phyloP scores from a whole-genome alignment of 2,113 vertebrate genomes.

The Marmota flaviventris region DNA sequence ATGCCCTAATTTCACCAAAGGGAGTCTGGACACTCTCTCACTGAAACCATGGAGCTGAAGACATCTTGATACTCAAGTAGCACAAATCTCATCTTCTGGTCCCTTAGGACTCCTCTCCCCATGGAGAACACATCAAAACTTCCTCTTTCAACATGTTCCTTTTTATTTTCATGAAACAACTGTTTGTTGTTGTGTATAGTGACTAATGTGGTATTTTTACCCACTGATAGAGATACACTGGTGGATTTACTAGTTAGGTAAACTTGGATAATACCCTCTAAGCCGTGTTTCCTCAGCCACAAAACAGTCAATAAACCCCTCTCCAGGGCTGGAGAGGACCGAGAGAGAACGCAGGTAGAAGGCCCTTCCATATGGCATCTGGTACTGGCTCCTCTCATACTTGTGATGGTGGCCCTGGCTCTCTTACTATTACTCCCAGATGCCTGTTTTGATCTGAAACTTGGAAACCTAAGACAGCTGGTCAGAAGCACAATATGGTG shows the following conservation, averaged over 20 bases:
- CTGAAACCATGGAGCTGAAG: not conserved
- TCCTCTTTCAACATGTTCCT: slow-evolving; percentile 42
- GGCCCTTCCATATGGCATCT: not conserved
- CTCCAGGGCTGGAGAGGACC: not conserved
- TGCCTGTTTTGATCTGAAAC: not conserved
- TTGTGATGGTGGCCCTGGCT: not conserved
- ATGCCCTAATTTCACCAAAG: not conserved
- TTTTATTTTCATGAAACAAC: slow-evolving; percentile 34
- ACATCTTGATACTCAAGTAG: not conserved
- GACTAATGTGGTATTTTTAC: slow-evolving; percentile 49
- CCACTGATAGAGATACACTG: not conserved
- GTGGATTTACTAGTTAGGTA: slow-evolving; percentile 36
- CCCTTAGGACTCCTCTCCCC: not conserved
- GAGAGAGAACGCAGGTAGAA: not conserved
- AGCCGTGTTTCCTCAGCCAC: not conserved
- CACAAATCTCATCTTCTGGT: slow-evolving; percentile 16
- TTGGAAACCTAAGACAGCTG: not conserved
- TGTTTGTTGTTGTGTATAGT: slow-evolving; percentile 32
- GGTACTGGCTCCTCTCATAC: not conserved
- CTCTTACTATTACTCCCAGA: not conserved
- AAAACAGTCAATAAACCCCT: not conserved
- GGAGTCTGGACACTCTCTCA: not conserved
- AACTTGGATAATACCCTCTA: not conserved
- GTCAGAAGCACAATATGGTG: not conserved
- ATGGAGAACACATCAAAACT: slow-evolving; percentile 22